Percentiles rank a stretch among this genome's conserved stretches.
Evolutionary conservation across 2,113 vertebrate genomes (phyloP).

Genomic region (Brienomyrus brachyistius): DNA sequence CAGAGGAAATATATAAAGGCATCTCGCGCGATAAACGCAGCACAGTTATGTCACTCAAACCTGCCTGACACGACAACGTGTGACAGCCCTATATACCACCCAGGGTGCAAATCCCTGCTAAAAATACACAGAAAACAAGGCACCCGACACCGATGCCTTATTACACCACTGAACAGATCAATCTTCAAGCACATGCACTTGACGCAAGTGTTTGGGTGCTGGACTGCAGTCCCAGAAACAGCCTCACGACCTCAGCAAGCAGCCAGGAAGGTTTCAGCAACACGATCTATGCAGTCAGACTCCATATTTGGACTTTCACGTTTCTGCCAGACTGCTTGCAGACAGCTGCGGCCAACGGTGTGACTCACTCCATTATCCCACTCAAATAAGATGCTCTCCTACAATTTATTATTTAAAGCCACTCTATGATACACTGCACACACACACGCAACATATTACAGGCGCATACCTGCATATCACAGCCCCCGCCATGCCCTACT

Average conservation of each 20-base stretch:
- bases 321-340: background rate
- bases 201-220: background rate
- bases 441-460: background rate
- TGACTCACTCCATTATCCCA: background rate
- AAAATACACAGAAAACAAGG: background rate
- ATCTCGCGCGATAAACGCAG: background rate
- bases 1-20: background rate
- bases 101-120: background rate
- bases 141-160: background rate
- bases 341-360: background rate
- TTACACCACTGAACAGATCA: background rate
- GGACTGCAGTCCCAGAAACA: background rate
- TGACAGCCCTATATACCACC: background rate
- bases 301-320: background rate
- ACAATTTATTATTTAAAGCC: background rate
- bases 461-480: background rate
- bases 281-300: background rate
- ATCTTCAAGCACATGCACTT: background rate
- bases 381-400: background rate
- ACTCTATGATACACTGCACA: background rate
- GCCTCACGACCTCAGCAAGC: background rate
- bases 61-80: background rate
- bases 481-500: background rate
- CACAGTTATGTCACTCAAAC: background rate
- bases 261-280: background rate